Conservation (phyloP, 2,797 vertebrate species). For the Helostoma temminkii region DNA sequence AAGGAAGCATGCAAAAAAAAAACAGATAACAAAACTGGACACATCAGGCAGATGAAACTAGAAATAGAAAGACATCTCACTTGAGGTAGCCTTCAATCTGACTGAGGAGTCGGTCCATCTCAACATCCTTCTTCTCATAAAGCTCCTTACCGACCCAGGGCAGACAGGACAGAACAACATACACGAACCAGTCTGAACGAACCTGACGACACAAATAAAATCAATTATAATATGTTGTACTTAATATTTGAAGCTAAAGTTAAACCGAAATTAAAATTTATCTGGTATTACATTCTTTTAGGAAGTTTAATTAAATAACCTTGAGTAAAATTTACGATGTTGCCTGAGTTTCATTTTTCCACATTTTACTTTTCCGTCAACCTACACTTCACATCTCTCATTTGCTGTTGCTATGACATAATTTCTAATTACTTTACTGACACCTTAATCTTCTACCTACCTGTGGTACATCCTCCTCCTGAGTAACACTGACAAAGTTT, state of each 20-base stretch:
- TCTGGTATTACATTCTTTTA: not conserved
- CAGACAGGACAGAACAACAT: conserved; percentile 92
- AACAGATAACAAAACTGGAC: not conserved
- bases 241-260: not conserved
- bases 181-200: conserved; percentile 97
- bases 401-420: not conserved
- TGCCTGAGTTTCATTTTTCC: too few relatives aligned
- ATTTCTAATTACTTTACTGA: too few relatives aligned
- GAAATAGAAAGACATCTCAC: conserved; percentile 76
- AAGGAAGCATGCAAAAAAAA: not conserved
- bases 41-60: not conserved
- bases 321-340: too few relatives aligned
- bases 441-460: conserved; percentile 68
- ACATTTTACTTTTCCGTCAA: too few relatives aligned
- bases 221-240: not conserved
- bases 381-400: not conserved
- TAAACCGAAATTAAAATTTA: not conserved
- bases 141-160: conserved; percentile 99
- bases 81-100: conserved; percentile 96
- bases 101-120: conserved; percentile 96
- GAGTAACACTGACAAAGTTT: conserved; percentile 95
- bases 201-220: conserved; percentile 82
- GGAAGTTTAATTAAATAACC: not conserved
- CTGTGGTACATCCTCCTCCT: conserved; percentile 98
- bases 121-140: conserved; percentile 98